Evolutionary conservation across 2,113 vertebrate species (phyloP), one percentile per base, ranked within the genome.

Genomic region (Solea solea): DNA sequence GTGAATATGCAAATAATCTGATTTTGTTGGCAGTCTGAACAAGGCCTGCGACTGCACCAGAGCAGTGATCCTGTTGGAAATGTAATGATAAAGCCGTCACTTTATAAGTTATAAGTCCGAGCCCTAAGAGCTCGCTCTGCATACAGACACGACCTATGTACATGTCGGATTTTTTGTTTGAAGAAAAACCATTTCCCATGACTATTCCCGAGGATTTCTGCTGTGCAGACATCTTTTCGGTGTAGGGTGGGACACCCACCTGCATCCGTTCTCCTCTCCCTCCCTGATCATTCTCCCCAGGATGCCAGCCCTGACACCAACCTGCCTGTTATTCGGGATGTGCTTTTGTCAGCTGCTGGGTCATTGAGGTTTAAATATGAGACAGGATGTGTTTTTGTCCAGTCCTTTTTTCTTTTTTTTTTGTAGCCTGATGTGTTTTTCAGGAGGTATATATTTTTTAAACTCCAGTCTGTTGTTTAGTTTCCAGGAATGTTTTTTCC

Each of bases 311-410:
- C 78, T 85, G 78, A 89, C 72, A 90, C 76, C 76, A 81, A 69
- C 74, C 76, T 81, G 72, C 61, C 68, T 82, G 72, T 84, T 78
- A 61, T 80, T 69, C 46, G 14, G 64, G 46, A 80, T 72, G 58
- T 59, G 53, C 68, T 85, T 70, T 74, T 78, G 62, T 73, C 72
- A 75, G 72, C 54, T 10, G 67, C 72, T 13, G 61, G 81, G 64
- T 76, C 74, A 70, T 7, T 25, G 50, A 78, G 58, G 68, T 69
- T 81, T 53, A 49, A 73, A 74, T 70, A 57, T 53, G 57, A 86
- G 50, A 79, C 83, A 90, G 83, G 81, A 87, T 80, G 65, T 89
- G 81, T 88, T 83, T 86, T 83, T 77, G 66, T 82, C 61, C 50
- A 16, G 10, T 39, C 16, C 25, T 48, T 72, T 42, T 59, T 57